Base-by-base conservation (phyloP, 2,113 vertebrate species). In the Odontesthes bonariensis region DNA sequence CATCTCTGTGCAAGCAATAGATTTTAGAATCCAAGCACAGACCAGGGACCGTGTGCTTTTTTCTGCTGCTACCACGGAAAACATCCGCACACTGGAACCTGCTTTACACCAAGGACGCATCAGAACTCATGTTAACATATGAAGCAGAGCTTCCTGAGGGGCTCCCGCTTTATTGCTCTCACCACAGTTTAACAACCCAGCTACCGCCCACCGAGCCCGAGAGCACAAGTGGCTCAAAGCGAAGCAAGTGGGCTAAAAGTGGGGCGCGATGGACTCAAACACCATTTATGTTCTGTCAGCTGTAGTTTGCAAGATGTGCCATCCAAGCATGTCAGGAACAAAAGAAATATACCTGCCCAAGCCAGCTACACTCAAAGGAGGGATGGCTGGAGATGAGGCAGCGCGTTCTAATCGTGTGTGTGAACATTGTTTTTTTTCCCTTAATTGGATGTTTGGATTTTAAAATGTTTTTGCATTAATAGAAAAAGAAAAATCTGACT, bases 201-300 rank as follows among this genome's bases (percentile, higher is more conserved):
- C 62, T 20, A 20, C 78, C 65, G 51, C 64, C 60, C 33, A 42
- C 67, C 20, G 67, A 71, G 53, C 16, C 51, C 58, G 11, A 38
- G 8, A 57, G 32, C 44, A 7, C 58, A 42, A 19, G 62, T 32
- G 33, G 9, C 51, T 79, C 58, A 46, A 62, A 49, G 71, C 22
- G 60, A 60, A 72, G 35, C 61, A 66, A 58, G 58, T 8, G 55
- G 10, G 59, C 47, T 33, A 72, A 53, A 40, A 64, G 52, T 63
- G 54, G 68, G 53, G 42, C 62, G 54, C 22, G 40, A 42, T n/a
- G 27, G 47, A 64, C 44, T 52, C 42, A 64, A 13, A 65, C 44
- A 33, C 12, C 20, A 20, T 58, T 57, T 49, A 63, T 63, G 52
- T 58, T 57, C 52, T 56, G 51, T 61, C 58, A 69, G 1, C 27